Base-by-base conservation (phyloP, 2,888 invertebrate genomes). In the Ichneumoninae sp. region DNA sequence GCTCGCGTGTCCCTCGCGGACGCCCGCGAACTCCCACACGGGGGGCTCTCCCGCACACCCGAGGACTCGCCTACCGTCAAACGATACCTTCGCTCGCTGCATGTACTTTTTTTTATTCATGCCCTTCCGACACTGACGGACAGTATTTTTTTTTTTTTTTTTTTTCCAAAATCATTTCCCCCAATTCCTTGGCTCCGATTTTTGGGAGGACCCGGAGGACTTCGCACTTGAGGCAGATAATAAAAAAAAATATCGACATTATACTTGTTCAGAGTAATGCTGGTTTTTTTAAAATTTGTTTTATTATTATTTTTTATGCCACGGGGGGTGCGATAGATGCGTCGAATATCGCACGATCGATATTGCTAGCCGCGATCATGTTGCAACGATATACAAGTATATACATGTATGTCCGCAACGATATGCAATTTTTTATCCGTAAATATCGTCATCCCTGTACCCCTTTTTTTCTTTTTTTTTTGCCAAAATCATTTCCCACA, bases 1-100 rank as follows among this genome's bases (percentile, higher is more conserved):
- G 90, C 90, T 93, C 92, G 93, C 93, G 93, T 93, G 93, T 91
- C 90, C 86, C 60, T 50, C 50, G 65, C 75, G 76, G 84, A 79
- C 86, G 74, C 57, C 65, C 57, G 69, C 47, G 69, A 54, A 85
- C 88, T 80, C 77, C 79, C 82, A 80, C 83, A 82, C 47, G 60
- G 71, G 36, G 65, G 36, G 80, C 44, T 40, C 52, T 50, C 65
- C 22, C 69, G 72, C 65, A 76, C 76, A 81, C 81, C 62, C n/a
- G 65, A 36, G 36, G 47, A 54, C 54, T 68, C 70, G 57, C 22
- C 22, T 57, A 57, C 57, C 26, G 54, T 40, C 22, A 19, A 68
- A 40, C 77, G 22, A 57, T 76, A 60, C 66, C 52, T 76, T 83
- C 62, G 40, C 70, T 75, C 54, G 40, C 40, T 65, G 54, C 30